Conservation (phyloP, 1,140 invertebrate species). For the Drosophila ogumai region DNA sequence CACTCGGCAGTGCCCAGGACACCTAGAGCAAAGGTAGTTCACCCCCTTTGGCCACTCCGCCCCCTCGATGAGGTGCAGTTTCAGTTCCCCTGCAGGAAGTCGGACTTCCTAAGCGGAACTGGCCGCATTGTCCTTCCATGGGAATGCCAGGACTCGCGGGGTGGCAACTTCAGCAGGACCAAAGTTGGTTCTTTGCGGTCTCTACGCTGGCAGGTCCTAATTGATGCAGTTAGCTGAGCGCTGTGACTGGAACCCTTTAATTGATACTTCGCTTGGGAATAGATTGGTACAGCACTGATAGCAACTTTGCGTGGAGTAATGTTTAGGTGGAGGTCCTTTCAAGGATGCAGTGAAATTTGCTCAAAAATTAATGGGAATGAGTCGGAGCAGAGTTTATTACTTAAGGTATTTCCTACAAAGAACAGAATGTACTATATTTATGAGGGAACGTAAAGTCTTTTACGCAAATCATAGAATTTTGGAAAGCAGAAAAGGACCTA, state of each 20-base stretch:
- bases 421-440: neutral
- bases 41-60: constrained; percentile 28
- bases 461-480: neutral
- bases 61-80: constrained; percentile 37
- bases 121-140: constrained; percentile 66
- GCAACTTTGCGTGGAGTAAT: constrained; percentile 7
- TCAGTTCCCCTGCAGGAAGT: constrained; percentile 61
- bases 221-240: constrained; percentile 38
- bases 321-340: constrained; percentile 7
- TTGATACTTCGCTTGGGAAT: constrained; percentile 26
- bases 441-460: neutral
- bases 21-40: constrained; percentile 30
- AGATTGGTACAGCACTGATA: constrained; percentile 37
- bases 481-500: neutral
- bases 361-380: neutral
- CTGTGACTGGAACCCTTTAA: constrained; percentile 48
- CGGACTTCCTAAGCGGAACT: constrained; percentile 78
- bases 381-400: neutral
- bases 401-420: neutral
- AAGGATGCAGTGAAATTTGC: neutral
- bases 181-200: constrained; percentile 37
- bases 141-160: constrained; percentile 55
- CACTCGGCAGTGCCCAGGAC: constrained; percentile 33
- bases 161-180: constrained; percentile 16
- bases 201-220: constrained; percentile 42